phyloP scores from a whole-genome alignment of 1,140 invertebrate species.

The Watersipora subatra region DNA sequence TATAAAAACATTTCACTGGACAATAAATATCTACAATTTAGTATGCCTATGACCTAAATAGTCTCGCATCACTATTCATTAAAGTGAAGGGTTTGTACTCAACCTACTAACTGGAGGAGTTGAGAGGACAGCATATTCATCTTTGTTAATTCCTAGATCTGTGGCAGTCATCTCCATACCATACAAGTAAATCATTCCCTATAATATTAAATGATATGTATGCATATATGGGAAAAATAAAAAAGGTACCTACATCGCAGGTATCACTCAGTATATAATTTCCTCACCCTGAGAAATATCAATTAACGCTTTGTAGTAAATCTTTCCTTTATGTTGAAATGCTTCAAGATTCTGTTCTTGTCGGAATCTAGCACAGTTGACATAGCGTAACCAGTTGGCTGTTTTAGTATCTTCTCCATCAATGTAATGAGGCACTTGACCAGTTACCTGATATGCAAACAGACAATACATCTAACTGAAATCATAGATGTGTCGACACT shows the following conservation, averaged over 20 bases:
- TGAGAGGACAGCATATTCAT: background rate
- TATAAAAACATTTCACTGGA: too few species aligned
- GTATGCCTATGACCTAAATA: too few species aligned
- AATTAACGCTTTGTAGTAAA: constrained; percentile 42
- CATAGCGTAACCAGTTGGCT: constrained; percentile 49
- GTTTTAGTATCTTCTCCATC: constrained; percentile 37
- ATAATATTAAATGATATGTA: constrained; percentile 24
- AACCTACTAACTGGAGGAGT: background rate
- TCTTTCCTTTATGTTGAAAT: constrained; percentile 45
- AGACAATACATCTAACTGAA: too few species aligned
- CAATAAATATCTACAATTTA: too few species aligned
- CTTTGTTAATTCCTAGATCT: constrained; percentile 19
- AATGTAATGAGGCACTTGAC: constrained; percentile 27
- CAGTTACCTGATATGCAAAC: too few species aligned
- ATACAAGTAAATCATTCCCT: constrained; percentile 45
- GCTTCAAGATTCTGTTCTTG: constrained; percentile 47
- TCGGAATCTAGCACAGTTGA: constrained; percentile 46
- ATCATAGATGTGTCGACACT: too few species aligned
- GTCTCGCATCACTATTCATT: too few species aligned
- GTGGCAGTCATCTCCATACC: constrained; percentile 44
- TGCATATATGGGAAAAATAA: background rate
- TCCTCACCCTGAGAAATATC: constrained; percentile 8
- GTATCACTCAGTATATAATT: too few species aligned
- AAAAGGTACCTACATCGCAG: too few species aligned
- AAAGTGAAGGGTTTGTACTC: too few species aligned